Base-by-base conservation (phyloP, 1,140 invertebrate genomes). In the Neuroterus valhalla region DNA sequence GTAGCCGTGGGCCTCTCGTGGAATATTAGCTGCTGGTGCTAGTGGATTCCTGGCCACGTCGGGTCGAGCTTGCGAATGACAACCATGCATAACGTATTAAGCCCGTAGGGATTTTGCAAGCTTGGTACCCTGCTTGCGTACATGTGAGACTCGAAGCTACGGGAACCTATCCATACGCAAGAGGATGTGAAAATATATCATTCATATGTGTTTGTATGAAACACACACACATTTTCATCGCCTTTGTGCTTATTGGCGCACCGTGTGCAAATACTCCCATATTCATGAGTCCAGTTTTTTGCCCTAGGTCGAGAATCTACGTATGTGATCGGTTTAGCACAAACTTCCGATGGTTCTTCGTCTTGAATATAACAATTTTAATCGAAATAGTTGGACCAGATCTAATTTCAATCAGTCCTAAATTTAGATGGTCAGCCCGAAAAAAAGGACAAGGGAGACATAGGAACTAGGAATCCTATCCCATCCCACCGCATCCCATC, bases 21-120 rank as follows among this genome's bases (percentile, higher is more conserved):
- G 85, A 89, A 89, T 89, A 89, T 89, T 89, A 88, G 88, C 85
- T 81, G 80, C 73, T 75, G 79, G 26, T 12, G 55, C 12, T 84
- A 82, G 86, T 78, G 75, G 82, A 81, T 85, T 84, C 81, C 80
- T 84, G 86, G 78, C 85, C 82, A 83, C 83, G 84, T 82, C 78
- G 79, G 84, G 79, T 79, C 82, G 82, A 78, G 80, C 79, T 83
- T 73, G 78, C 84, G 84, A 88, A 81, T 84, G 83, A 87, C 86
- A 79, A 84, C 82, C 87, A 84, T 87, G 88, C 87, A 89, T 89
- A 88, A 87, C 78, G 84, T 89, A 89, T 89, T 87, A 89, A 88
- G 82, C 86, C 86, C 87, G 72, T 72, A 62, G 86, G 86, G 81
- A 83, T 82, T 84, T 83, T 81, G 19, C 78, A 68, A 48, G 66